phyloP scores from a whole-genome alignment of 2,113 vertebrate species.

The Origma solitaria region DNA sequence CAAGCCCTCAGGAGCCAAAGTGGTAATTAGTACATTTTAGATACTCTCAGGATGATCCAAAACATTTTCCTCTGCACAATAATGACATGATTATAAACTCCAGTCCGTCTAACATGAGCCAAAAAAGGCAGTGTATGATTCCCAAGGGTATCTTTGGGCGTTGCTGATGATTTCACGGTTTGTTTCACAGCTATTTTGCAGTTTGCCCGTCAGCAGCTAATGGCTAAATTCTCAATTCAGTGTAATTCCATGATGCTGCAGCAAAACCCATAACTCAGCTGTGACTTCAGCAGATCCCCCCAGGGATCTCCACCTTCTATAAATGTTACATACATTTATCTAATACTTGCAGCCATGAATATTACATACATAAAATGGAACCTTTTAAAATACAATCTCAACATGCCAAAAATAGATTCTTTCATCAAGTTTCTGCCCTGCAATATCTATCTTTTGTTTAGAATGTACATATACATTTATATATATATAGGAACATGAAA shows the following conservation, averaged over 20 bases:
- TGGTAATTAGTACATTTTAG: neutral
- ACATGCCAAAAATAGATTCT: constrained; percentile 60
- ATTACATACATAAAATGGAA: neutral
- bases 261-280: neutral
- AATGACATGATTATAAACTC: neutral
- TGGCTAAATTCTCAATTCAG: constrained; percentile 10
- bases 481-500: constrained; percentile 34
- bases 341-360: neutral
- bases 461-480: neutral
- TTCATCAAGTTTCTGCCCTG: constrained; percentile 16
- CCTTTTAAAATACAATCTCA: constrained; percentile 31
- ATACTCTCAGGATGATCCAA: neutral
- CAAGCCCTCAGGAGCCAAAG: neutral
- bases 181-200: neutral
- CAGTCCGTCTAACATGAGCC: neutral
- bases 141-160: neutral
- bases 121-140: neutral
- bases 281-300: neutral
- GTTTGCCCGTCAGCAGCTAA: neutral
- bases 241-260: neutral
- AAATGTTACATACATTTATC: neutral
- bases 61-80: neutral
- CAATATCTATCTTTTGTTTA: constrained; percentile 10
- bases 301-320: neutral
- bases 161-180: neutral